These are phyloP conservation scores for Barnardius zonarius DNA, from an alignment of 2,113 vertebrate species.

Conservation along the genomic window DNA sequence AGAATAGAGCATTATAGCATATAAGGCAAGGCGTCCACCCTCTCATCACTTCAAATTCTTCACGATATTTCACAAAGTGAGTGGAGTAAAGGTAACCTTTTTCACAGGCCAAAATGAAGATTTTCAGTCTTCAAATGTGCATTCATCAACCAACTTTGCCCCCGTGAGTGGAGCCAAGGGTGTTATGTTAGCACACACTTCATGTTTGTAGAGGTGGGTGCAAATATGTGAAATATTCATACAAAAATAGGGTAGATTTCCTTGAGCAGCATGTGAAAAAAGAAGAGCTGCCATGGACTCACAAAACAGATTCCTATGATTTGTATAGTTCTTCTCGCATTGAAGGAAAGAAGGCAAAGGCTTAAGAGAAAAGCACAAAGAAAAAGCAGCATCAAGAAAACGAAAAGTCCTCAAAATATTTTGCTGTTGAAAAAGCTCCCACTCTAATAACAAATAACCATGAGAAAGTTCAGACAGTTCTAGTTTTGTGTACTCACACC, in stretches of 20 bases:
- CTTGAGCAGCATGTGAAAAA: background rate
- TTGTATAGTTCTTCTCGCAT: background rate
- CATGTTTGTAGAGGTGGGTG: background rate
- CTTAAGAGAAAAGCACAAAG: background rate
- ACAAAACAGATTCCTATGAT: background rate
- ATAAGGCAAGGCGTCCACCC: background rate
- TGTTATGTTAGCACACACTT: background rate
- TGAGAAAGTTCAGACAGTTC: background rate
- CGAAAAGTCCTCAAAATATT: background rate
- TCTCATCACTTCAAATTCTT: background rate
- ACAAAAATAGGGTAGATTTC: background rate
- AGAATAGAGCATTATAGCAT: background rate
- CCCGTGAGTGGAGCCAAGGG: background rate
- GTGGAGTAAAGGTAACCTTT: background rate
- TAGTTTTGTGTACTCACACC: background rate
- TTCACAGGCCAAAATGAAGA: background rate
- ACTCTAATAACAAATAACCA: background rate
- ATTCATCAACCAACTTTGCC: background rate
- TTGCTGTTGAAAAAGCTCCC: background rate
- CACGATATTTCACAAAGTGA: background rate
- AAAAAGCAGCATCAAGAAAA: background rate
- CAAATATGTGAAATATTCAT: background rate
- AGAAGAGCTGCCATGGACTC: background rate
- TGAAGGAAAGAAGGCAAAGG: background rate
- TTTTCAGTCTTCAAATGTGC: background rate